A percentile compares a stretch with the other conserved stretches of the same genome.
These are phyloP conservation scores for Tringa solitaria DNA, from an alignment of 2,113 vertebrate genomes.

Conservation along the genomic window DNA sequence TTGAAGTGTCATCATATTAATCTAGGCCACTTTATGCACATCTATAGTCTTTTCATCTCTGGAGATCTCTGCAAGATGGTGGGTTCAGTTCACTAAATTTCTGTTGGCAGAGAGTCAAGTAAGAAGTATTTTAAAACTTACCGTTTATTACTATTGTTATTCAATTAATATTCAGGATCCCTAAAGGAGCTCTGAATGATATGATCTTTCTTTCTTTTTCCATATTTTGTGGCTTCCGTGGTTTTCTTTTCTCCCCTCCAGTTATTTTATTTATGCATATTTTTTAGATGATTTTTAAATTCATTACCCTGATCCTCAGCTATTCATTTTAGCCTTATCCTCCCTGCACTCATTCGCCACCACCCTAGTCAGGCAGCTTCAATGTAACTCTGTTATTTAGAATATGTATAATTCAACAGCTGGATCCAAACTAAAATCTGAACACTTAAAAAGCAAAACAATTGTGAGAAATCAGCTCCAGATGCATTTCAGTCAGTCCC, in stretches of 20 bases:
- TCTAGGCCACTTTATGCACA: slow-evolving; percentile 60
- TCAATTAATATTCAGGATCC: slow-evolving; percentile 7
- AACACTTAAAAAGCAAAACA: neutral
- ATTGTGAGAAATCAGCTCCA: neutral
- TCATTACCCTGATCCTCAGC: neutral
- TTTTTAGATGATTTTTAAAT: neutral
- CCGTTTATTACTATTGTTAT: slow-evolving; percentile 11
- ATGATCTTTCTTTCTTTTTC: neutral
- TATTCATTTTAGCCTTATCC: neutral
- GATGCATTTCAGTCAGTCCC: neutral
- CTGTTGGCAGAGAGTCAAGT: slow-evolving; percentile 32
- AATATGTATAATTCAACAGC: neutral
- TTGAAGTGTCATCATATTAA: slow-evolving; percentile 52
- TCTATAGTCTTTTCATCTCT: slow-evolving; percentile 59
- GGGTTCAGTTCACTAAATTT: slow-evolving; percentile 6
- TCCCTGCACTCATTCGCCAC: neutral
- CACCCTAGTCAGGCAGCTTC: neutral
- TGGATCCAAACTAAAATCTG: neutral
- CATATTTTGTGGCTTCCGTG: neutral
- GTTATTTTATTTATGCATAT: slow-evolving; percentile 15
- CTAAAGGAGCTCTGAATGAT: neutral
- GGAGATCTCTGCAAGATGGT: slow-evolving; percentile 38
- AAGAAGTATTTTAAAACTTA: neutral
- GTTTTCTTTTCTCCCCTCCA: neutral
- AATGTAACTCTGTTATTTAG: neutral